Evolutionary conservation across 2,113 vertebrate species (phyloP).

Genomic region (Xerus inauris): DNA sequence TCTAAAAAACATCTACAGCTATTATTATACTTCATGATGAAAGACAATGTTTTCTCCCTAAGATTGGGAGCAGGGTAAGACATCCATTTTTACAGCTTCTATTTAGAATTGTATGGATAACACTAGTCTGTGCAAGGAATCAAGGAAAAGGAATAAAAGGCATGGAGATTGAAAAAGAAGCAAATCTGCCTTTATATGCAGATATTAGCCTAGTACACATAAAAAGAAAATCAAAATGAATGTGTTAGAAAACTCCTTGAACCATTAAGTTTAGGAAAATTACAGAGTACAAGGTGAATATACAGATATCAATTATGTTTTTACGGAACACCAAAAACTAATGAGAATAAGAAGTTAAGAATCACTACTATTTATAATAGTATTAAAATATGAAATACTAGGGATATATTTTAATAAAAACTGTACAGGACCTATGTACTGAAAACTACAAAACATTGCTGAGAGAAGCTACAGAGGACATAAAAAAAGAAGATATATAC

Average conservation of each 20-base stretch:
- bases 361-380: background rate
- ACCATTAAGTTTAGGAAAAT: background rate
- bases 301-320: background rate
- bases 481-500: background rate
- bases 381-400: background rate
- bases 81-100: background rate
- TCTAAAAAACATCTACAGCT: background rate
- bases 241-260: background rate
- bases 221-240: background rate
- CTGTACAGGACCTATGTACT: background rate
- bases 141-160: background rate
- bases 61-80: background rate
- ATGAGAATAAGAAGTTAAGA: background rate
- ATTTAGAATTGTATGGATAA: background rate
- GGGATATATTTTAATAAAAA: background rate
- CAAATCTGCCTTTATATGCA: background rate
- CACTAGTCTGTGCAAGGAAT: background rate
- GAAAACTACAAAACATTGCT: background rate
- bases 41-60: background rate
- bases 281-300: background rate
- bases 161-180: background rate
- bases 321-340: background rate
- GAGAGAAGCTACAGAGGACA: background rate
- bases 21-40: background rate
- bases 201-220: background rate